Base-by-base conservation (phyloP, 1,140 invertebrate genomes). In the Antheraea mylitta region DNA sequence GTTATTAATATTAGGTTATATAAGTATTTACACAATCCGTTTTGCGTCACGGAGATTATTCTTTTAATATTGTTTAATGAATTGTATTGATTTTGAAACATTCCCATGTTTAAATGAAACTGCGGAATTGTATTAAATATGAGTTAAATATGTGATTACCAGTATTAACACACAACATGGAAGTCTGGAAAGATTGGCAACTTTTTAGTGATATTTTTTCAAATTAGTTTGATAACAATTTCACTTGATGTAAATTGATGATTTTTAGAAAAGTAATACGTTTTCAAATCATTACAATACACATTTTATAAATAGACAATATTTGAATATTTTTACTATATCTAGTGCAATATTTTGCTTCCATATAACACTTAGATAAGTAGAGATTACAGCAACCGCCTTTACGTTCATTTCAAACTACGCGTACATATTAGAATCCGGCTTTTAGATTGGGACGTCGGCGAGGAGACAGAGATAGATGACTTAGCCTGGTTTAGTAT, bases 11-110 rank as follows among this genome's bases (percentile, higher is more conserved):
- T 85, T 77, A 61, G 22, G 18, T 45, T 89, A 89, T 82, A 86
- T 83, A 82, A 82, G 80, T 91, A 91, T 89, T 86, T 90, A 91
- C 86, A 78, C 61, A 73, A 72, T 68, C 66, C 64, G 30, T 42
- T 18, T 19, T 37, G 37, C 45, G 9, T 53, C 13, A 53, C 45
- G 45, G 45, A 53, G 11, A 53, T 42, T n/a, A 16, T 53, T 53
- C 45, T 53, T 6, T 4, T 42, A 11, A 16, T 11, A 16, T 53
- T 5, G 45, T 53, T 53, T 53, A 16, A 16, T 16, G 16, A 53
- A 53, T 53, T 53, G 7, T 7, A 42, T 42, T 11, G 38, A 42
- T 7, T n/a, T 10, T 42, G 11, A 7, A 42, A 42, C 1, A 30
- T 30, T 30, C 22, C n/a, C 22, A 30, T 30, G 22, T 2, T 30